Conservation (phyloP, 2,113 vertebrate genomes). For the Grammomys surdaster region DNA sequence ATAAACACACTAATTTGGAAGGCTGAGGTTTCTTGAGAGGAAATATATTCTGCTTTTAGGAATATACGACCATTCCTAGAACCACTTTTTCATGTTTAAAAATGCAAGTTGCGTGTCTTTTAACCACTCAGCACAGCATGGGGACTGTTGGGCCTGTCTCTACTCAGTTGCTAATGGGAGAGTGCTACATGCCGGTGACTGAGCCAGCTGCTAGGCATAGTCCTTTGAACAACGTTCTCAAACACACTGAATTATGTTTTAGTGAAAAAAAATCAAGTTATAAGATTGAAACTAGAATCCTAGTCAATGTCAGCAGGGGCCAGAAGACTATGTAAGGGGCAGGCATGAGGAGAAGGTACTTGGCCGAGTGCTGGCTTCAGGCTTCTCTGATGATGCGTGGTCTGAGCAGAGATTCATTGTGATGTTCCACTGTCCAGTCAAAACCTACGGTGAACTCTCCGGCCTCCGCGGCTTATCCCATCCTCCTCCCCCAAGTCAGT, state of each 20-base stretch:
- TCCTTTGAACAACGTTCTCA: not conserved
- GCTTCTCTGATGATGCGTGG: not conserved
- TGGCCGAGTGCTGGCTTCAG: not conserved
- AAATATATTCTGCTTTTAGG: slow-evolving; percentile 17
- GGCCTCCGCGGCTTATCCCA: not conserved
- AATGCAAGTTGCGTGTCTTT: slow-evolving; percentile 43
- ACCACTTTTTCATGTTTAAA: slow-evolving; percentile 53
- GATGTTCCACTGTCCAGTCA: not conserved
- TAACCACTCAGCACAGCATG: not conserved
- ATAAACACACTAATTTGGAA: slow-evolving; percentile 31
- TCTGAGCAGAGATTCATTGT: slow-evolving; percentile 25
- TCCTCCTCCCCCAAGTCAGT: not conserved
- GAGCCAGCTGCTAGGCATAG: not conserved
- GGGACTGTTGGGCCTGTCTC: not conserved
- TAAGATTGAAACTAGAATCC: slow-evolving; percentile 38
- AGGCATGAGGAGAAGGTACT: not conserved
- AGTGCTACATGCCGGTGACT: not conserved
- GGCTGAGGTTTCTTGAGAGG: slow-evolving; percentile 42
- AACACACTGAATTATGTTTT: not conserved
- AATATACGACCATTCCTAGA: slow-evolving; percentile 27
- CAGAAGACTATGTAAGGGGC: not conserved
- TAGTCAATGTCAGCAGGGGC: not conserved
- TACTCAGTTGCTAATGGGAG: not conserved
- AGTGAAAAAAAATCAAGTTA: slow-evolving; percentile 17
- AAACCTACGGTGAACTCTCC: slow-evolving; percentile 48